Evolutionary conservation across 2,113 vertebrate species (phyloP).

Genomic region (Euleptes europaea): DNA sequence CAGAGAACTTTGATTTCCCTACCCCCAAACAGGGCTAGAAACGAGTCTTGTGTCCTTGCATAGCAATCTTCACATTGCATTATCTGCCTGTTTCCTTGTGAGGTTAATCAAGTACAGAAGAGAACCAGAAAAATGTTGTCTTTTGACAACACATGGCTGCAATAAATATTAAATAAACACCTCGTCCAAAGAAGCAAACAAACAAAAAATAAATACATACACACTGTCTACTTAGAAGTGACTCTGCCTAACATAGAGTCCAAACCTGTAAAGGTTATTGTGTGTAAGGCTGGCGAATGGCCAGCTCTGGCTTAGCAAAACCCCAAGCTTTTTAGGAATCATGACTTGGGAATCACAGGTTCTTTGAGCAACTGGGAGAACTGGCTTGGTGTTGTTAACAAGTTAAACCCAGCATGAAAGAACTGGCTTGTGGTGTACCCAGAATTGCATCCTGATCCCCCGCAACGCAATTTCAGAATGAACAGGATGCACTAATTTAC

Average conservation of each 20-base stretch:
- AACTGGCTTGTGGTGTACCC: too few species aligned
- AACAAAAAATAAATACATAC: slow-evolving; percentile 52
- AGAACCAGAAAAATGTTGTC: background rate
- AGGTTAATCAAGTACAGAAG: background rate
- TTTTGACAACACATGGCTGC: background rate
- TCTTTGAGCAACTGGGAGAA: background rate
- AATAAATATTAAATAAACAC: slow-evolving; percentile 56
- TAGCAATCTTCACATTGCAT: background rate
- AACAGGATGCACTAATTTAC: too few species aligned
- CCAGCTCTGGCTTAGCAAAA: background rate
- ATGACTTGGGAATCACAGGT: background rate
- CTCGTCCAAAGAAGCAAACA: background rate
- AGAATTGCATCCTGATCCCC: too few species aligned
- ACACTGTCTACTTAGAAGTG: background rate
- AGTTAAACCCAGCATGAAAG: too few species aligned
- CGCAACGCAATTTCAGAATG: too few species aligned
- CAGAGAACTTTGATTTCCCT: background rate
- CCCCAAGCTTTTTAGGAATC: background rate
- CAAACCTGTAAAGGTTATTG: background rate
- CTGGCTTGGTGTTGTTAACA: too few species aligned
- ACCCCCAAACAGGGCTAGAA: background rate
- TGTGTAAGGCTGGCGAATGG: background rate
- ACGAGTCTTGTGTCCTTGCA: background rate
- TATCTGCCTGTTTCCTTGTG: background rate
- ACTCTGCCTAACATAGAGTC: too few species aligned